A percentile compares a stretch with the other conserved stretches of the same genome.
These are phyloP conservation scores for Sepiola atlantica DNA, from an alignment of 2,888 invertebrate genomes.

Conservation along the genomic window DNA sequence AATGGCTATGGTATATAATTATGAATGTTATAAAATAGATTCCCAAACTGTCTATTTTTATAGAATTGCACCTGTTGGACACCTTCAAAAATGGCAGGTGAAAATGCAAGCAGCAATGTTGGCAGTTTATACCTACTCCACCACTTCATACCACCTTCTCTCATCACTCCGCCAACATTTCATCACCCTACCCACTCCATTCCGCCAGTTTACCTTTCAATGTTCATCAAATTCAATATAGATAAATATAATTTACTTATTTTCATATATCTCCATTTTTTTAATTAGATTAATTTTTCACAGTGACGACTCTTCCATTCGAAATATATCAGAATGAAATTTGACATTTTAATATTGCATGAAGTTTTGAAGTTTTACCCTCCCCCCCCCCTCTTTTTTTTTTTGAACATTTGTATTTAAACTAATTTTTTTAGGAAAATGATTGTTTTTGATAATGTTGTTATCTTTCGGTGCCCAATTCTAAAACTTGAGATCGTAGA, in stretches of 20 bases:
- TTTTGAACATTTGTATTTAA: background rate
- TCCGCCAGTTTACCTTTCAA: background rate
- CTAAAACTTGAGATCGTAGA: too few relatives aligned
- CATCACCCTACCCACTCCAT: too few relatives aligned
- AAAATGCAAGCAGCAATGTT: background rate
- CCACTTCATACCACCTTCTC: background rate
- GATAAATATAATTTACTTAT: background rate
- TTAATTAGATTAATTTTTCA: background rate
- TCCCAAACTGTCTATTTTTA: background rate
- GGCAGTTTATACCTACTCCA: background rate
- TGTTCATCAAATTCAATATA: background rate
- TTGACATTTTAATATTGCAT: background rate
- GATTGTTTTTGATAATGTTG: too few relatives aligned
- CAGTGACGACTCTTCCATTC: background rate
- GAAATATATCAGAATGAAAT: background rate
- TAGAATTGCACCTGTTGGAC: background rate
- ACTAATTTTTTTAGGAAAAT: too few relatives aligned
- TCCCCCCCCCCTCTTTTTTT: background rate
- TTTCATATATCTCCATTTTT: background rate
- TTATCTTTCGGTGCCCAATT: too few relatives aligned
- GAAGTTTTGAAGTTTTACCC: background rate
- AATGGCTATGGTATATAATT: too few relatives aligned
- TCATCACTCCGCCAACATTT: background rate
- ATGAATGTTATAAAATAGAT: background rate
- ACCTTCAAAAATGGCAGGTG: background rate